phyloP scores from a whole-genome alignment of 1,140 invertebrate species.

The Adoxophyes honmai region DNA sequence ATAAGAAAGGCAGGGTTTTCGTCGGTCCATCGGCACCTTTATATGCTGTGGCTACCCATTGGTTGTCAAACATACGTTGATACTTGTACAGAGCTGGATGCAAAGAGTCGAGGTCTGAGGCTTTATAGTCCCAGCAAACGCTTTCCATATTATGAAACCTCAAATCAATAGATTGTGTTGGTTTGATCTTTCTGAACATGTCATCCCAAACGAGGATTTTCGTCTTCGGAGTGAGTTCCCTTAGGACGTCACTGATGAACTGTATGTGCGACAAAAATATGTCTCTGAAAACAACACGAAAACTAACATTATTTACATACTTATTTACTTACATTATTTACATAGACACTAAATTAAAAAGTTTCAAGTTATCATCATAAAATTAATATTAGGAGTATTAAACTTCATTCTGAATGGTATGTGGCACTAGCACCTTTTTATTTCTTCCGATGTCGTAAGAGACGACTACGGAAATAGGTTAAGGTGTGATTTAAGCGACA shows the following conservation, averaged over 20 bases:
- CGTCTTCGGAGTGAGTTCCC: conserved; percentile 81
- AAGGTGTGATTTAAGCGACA: too few species aligned
- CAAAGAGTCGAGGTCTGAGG: conserved; percentile 41
- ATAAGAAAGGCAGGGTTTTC: conserved; percentile 79
- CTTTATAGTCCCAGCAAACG: conserved; percentile 90
- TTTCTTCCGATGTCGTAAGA: too few species aligned
- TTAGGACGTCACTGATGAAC: conserved; percentile 80
- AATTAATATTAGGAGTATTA: too few species aligned
- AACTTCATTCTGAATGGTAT: too few species aligned
- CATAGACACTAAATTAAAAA: too few species aligned
- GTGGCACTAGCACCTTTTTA: too few species aligned
- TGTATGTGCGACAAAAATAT: conserved; percentile 86
- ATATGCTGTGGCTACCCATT: conserved; percentile 95
- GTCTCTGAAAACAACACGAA: conserved; percentile 58
- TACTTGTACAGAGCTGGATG: conserved; percentile 43
- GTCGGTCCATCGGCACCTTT: conserved; percentile 93
- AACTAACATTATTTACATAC: too few species aligned
- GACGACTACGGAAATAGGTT: too few species aligned
- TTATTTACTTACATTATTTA: too few species aligned
- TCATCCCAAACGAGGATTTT: conserved; percentile 96
- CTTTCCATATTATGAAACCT: conserved; percentile 88
- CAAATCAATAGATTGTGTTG: conserved; percentile 81
- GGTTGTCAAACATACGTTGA: conserved; percentile 77
- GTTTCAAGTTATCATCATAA: too few species aligned
- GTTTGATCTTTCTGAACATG: conserved; percentile 89